Evolutionary conservation across 1,140 invertebrate species (phyloP).

Genomic region (Calosoma granatense): DNA sequence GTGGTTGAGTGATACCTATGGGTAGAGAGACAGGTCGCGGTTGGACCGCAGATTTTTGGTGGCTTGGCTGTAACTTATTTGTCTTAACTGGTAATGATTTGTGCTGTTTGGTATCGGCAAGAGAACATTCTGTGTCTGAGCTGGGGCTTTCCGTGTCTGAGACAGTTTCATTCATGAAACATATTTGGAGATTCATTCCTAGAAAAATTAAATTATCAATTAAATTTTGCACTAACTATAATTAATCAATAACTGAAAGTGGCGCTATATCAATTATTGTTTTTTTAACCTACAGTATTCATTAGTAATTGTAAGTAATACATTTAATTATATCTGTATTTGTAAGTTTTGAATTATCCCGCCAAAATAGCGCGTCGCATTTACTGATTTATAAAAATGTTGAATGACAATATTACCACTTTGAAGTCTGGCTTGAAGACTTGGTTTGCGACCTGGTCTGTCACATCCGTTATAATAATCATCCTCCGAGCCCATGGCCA

Average conservation of each 20-base stretch:
- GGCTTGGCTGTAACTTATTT: slow-evolving; percentile 13
- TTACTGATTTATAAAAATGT: slow-evolving; percentile 6
- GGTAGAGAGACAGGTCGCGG: slow-evolving; percentile 29
- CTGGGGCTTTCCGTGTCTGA: slow-evolving; percentile 69
- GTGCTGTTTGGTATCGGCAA: slow-evolving; percentile 28
- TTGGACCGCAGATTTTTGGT: slow-evolving; percentile 20
- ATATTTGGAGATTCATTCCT: slow-evolving; percentile 90
- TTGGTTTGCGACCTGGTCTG: slow-evolving; percentile 67
- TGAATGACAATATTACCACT: slow-evolving; percentile 47
- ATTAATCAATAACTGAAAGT: too few species aligned
- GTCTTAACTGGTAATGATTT: slow-evolving; percentile 25
- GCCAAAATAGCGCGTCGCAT: too few species aligned
- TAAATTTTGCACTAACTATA: too few species aligned
- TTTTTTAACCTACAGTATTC: too few species aligned
- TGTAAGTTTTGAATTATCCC: too few species aligned
- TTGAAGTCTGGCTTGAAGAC: slow-evolving; percentile 75
- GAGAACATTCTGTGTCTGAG: slow-evolving; percentile 49
- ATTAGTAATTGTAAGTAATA: too few species aligned
- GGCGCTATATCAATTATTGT: too few species aligned
- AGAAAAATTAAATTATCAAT: slow-evolving; percentile 30
- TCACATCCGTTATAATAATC: slow-evolving; percentile 55
- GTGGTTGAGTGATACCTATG: slow-evolving; percentile 22
- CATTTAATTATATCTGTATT: too few species aligned
- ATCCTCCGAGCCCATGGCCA: slow-evolving; percentile 81
- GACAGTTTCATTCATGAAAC: slow-evolving; percentile 89